These are phyloP conservation scores for Sebastes kiyomatsui DNA, from an alignment of 2,797 vertebrate genomes.

Conservation along the genomic window DNA sequence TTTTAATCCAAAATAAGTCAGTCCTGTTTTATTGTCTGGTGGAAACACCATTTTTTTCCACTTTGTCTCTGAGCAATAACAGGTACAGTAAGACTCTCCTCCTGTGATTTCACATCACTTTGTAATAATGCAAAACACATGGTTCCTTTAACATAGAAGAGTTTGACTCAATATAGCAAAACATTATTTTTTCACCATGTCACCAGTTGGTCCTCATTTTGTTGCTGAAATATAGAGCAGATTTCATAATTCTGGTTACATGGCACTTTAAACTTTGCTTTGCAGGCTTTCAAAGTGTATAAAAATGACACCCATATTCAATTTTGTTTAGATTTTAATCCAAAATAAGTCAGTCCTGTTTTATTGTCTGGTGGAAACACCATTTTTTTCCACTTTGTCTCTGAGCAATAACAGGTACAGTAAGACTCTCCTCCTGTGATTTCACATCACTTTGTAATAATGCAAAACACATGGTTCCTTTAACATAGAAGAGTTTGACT, in stretches of 20 bases:
- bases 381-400: too few relatives aligned
- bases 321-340: background rate
- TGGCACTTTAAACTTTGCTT: background rate
- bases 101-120: accelerated
- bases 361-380: too few relatives aligned
- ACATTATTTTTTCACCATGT: background rate
- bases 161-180: background rate
- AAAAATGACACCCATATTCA: background rate
- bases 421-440: background rate
- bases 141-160: background rate
- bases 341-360: too few relatives aligned
- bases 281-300: background rate
- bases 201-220: background rate
- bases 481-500: background rate
- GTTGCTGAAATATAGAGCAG: background rate
- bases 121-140: background rate
- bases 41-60: too few relatives aligned
- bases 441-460: accelerated
- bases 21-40: too few relatives aligned
- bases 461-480: background rate
- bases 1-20: background rate
- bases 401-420: constrained; percentile 86
- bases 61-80: constrained; percentile 85
- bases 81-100: constrained; percentile 71
- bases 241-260: background rate